Evolutionary conservation across 2,888 invertebrate species (phyloP).

Genomic region (Pimpla rufipes): DNA sequence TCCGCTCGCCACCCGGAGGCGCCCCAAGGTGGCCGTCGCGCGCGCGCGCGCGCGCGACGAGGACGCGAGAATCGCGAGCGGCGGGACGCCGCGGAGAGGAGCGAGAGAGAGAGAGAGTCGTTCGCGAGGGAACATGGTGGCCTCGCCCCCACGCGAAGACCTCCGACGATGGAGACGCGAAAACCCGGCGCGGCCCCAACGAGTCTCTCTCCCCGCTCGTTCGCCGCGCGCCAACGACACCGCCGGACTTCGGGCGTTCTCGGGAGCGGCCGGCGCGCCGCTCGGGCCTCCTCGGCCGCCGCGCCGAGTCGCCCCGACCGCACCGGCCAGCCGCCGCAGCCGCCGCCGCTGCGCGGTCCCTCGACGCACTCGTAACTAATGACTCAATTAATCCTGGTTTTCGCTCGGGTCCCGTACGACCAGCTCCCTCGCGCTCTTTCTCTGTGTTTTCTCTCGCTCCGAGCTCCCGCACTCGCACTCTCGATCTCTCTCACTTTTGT

Average conservation of each 20-base stretch:
- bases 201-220: constrained; percentile 67
- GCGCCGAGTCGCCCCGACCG: constrained; percentile 39
- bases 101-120: constrained; percentile 60
- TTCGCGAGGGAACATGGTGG: constrained; percentile 82
- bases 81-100: too few relatives aligned
- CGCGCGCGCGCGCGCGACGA: constrained; percentile 75
- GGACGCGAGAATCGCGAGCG: constrained; percentile 29
- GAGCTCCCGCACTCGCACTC: too few relatives aligned
- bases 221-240: constrained; percentile 46
- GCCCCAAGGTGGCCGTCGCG: constrained; percentile 83
- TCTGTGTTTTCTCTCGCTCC: neutral
- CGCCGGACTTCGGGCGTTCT: constrained; percentile 52
- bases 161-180: constrained; percentile 79
- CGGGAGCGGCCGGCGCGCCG: constrained; percentile 29
- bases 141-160: constrained; percentile 85
- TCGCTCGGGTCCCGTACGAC: constrained; percentile 65
- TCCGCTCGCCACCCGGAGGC: constrained; percentile 83
- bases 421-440: constrained; percentile 33
- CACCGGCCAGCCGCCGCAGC: constrained; percentile 36
- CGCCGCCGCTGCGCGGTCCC: constrained; percentile 44
- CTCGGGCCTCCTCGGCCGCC: constrained; percentile 54
- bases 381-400: constrained; percentile 74
- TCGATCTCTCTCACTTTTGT: too few relatives aligned
- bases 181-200: constrained; percentile 59
- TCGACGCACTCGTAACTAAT: constrained; percentile 73